Evolutionary conservation across 2,113 vertebrate genomes (phyloP).

Genomic region (Sinocyclocheilus anophthalmus): DNA sequence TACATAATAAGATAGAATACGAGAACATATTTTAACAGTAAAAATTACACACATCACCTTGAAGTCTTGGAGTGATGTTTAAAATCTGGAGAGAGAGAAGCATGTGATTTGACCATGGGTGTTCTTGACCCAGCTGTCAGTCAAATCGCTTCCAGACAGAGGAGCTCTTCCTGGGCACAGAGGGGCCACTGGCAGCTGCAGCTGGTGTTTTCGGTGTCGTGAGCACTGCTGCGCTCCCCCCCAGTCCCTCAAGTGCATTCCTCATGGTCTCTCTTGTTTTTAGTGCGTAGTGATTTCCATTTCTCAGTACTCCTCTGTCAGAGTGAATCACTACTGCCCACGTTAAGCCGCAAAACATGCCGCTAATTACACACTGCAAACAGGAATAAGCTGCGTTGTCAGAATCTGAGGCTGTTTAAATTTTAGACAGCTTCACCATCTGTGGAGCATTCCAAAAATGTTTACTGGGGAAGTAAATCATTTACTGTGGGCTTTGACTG

Average conservation of each 20-base stretch:
- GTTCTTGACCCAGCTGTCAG: slow-evolving; percentile 59
- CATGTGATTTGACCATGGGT: slow-evolving; percentile 53
- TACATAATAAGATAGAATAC: not conserved
- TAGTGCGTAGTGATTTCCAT: slow-evolving; percentile 19
- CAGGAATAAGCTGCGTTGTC: slow-evolving; percentile 60
- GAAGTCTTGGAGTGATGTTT: slow-evolving; percentile 3
- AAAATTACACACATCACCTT: not conserved
- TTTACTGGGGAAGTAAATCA: not conserved
- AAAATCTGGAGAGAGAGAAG: not conserved
- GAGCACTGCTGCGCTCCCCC: not conserved
- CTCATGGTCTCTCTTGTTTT: slow-evolving; percentile 8
- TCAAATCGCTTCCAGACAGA: not conserved
- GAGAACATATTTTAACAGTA: not conserved
- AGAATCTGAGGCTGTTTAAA: slow-evolving; percentile 28
- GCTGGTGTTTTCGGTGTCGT: slow-evolving; percentile 39
- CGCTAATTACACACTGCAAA: slow-evolving; percentile 68
- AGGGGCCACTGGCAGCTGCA: slow-evolving; percentile 26
- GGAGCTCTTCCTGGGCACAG: slow-evolving; percentile 30
- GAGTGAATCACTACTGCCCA: slow-evolving; percentile 49
- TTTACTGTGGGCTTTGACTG: slow-evolving; percentile 14
- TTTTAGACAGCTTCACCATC: slow-evolving; percentile 24
- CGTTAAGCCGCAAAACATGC: slow-evolving; percentile 59
- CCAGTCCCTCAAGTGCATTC: not conserved
- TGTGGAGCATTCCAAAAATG: slow-evolving; percentile 33
- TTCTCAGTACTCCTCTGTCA: slow-evolving; percentile 37